phyloP scores from a whole-genome alignment of 1,140 invertebrate genomes.

The Drosophila malerkotliana region DNA sequence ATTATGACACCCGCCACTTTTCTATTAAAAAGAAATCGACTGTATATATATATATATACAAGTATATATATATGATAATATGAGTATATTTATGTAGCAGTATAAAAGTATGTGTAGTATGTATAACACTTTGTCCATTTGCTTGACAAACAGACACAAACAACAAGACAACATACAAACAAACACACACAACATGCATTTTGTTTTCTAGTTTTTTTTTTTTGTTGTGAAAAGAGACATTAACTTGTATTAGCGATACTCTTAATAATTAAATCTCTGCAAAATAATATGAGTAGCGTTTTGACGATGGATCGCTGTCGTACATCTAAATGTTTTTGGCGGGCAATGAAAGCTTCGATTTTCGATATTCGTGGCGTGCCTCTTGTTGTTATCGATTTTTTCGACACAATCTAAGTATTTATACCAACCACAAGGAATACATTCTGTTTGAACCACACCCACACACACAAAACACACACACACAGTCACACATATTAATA shows the following conservation, averaged over 20 bases:
- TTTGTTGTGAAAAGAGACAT: slow-evolving; percentile 3
- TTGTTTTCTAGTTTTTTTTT: slow-evolving; percentile 32
- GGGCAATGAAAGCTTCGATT: slow-evolving; percentile 29
- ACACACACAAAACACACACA: slow-evolving; percentile 29
- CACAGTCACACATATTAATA: slow-evolving; percentile 42
- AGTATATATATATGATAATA: slow-evolving; percentile 59
- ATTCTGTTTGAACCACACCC: slow-evolving; percentile 62
- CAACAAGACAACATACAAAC: slow-evolving; percentile 6
- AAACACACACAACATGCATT: slow-evolving; percentile 37
- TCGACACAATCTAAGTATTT: slow-evolving; percentile 39
- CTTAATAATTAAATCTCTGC: slow-evolving; percentile 33
- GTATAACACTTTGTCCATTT: slow-evolving; percentile 65
- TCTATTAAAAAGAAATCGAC: slow-evolving; percentile 70
- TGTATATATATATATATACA: slow-evolving; percentile 58
- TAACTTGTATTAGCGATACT: slow-evolving; percentile 46
- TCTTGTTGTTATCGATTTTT: slow-evolving; percentile 48
- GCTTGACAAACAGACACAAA: slow-evolving; percentile 54
- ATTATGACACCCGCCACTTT: slow-evolving; percentile 80
- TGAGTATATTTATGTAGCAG: slow-evolving; percentile 70
- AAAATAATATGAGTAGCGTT: slow-evolving; percentile 28
- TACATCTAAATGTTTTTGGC: slow-evolving; percentile 57
- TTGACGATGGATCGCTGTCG: slow-evolving; percentile 27
- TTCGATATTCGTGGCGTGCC: slow-evolving; percentile 10
- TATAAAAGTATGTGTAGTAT: slow-evolving; percentile 68
- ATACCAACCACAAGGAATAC: slow-evolving; percentile 25